phyloP scores from a whole-genome alignment of 1,140 invertebrate genomes.

The Tetraneura akinire region DNA sequence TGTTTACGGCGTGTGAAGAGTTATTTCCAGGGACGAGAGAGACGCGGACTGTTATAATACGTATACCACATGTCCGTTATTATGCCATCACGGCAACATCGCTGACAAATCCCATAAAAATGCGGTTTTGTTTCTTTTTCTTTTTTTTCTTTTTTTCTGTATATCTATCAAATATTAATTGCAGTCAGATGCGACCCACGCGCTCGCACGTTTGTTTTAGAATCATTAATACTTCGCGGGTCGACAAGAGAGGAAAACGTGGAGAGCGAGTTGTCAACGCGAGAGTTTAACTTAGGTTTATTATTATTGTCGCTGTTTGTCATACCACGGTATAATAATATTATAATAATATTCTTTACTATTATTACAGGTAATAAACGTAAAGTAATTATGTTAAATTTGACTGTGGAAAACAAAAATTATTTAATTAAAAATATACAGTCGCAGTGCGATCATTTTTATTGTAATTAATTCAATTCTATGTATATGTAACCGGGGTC shows the following conservation, averaged over 20 bases:
- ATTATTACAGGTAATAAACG: too few species aligned
- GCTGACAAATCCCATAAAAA: conserved; percentile 19
- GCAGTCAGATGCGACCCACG: neutral
- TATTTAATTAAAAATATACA: neutral
- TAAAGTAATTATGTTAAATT: too few species aligned
- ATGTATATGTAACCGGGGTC: neutral
- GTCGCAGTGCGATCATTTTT: neutral
- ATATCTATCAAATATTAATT: conserved; percentile 5
- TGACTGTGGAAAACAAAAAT: neutral
- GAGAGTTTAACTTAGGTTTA: too few species aligned
- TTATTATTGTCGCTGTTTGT: too few species aligned
- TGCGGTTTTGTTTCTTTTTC: neutral
- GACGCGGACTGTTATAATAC: neutral
- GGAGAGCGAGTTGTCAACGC: too few species aligned
- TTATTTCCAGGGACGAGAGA: conserved; percentile 40
- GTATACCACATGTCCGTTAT: neutral
- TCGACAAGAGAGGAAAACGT: too few species aligned
- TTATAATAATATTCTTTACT: too few species aligned
- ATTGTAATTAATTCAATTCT: neutral
- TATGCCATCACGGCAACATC: neutral
- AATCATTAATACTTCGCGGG: neutral
- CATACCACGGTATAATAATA: too few species aligned
- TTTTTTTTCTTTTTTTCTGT: conserved; percentile 12
- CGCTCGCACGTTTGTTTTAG: neutral
- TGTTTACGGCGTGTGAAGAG: conserved; percentile 49